phyloP scores from a whole-genome alignment of 2,888 invertebrate species.

The Papilio elwesi region DNA sequence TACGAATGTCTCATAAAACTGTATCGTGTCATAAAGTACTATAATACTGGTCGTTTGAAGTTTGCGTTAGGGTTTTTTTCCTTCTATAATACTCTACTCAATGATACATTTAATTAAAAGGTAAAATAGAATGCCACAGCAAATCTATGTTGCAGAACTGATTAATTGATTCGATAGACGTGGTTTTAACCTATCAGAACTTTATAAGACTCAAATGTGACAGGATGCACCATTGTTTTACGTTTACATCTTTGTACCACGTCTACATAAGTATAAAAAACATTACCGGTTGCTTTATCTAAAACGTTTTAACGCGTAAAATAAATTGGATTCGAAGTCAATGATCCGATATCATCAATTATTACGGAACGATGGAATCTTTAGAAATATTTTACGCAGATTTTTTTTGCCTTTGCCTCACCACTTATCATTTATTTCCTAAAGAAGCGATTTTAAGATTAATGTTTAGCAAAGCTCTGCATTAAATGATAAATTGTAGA shows the following conservation, averaged over 20 bases:
- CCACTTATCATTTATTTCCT: background rate
- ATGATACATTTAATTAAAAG: background rate
- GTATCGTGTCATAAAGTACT: background rate
- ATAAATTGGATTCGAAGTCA: slow-evolving; percentile 27
- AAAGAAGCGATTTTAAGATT: slow-evolving; percentile 20
- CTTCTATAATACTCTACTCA: background rate
- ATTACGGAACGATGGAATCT: slow-evolving; percentile 26
- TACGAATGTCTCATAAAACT: slow-evolving; percentile 3
- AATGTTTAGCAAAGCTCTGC: slow-evolving; percentile 7
- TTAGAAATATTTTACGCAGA: slow-evolving; percentile 18
- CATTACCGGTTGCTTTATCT: background rate
- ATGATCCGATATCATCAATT: slow-evolving; percentile 34
- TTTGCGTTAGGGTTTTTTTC: background rate
- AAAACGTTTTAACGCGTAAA: slow-evolving; percentile 13
- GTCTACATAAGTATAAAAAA: background rate
- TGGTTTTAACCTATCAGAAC: background rate
- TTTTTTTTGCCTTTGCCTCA: slow-evolving; percentile 10
- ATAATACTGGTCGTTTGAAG: background rate
- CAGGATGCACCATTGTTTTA: too few species aligned
- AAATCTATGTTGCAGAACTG: too few species aligned
- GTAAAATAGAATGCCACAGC: background rate
- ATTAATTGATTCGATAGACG: too few species aligned
- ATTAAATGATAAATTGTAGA: background rate
- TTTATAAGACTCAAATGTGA: too few species aligned
- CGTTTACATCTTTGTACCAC: too few species aligned